phyloP scores from a whole-genome alignment of 2,888 invertebrate species.

The Ormyrus labotus region DNA sequence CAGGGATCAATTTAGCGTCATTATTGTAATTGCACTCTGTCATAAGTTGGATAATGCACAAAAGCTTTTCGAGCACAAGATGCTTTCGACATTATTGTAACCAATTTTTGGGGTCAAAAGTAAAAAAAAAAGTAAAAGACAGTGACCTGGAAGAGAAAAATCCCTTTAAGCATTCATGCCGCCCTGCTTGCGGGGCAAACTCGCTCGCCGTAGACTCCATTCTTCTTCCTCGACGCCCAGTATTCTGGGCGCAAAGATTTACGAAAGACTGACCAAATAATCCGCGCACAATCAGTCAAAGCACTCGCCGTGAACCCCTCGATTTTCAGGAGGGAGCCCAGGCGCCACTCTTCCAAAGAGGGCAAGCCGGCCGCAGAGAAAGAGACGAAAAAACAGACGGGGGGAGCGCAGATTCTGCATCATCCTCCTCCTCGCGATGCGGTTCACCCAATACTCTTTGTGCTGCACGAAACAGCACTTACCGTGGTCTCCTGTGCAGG shows the following conservation, averaged over 20 bases:
- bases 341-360: too few relatives aligned
- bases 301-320: constrained; percentile 22
- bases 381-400: background rate
- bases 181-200: background rate
- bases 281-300: constrained; percentile 22
- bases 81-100: background rate
- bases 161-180: constrained; percentile 8
- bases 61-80: too few relatives aligned
- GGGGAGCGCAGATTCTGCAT: constrained; percentile 23
- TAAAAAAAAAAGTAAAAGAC: background rate
- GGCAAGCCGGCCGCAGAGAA: too few relatives aligned
- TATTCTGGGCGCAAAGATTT: constrained; percentile 19
- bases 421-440: background rate
- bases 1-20: too few relatives aligned
- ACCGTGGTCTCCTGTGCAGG: background rate
- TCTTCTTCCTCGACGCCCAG: background rate
- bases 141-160: constrained; percentile 25
- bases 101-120: background rate
- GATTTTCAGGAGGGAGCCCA: background rate
- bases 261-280: constrained; percentile 48
- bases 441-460: constrained; percentile 4
- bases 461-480: constrained; percentile 28
- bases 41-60: too few relatives aligned
- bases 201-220: background rate
- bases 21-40: too few relatives aligned